Conservation (phyloP, 2,797 vertebrate species). For the Sebastes jordani region DNA sequence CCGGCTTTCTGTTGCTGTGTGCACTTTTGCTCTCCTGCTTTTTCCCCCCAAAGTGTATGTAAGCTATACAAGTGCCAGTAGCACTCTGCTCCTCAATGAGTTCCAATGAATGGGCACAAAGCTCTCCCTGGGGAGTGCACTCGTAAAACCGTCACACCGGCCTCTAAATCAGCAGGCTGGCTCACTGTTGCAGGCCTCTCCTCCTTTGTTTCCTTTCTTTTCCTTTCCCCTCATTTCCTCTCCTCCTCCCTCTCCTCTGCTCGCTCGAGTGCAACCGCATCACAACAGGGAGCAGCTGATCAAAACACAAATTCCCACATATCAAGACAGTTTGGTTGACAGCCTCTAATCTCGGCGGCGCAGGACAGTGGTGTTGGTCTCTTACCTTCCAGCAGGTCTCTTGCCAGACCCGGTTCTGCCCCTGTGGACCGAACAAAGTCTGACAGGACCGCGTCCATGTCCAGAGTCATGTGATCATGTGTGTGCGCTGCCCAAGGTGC, state of each 20-base stretch:
- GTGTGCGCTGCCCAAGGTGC: slow-evolving; percentile 91
- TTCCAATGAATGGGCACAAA: slow-evolving; percentile 78
- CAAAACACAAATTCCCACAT: background rate
- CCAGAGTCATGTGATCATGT: slow-evolving; percentile 99
- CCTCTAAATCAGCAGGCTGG: slow-evolving; percentile 74
- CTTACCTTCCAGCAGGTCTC: slow-evolving; percentile 99
- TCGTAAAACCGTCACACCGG: slow-evolving; percentile 75
- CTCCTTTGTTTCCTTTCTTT: slow-evolving; percentile 39
- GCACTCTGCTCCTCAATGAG: slow-evolving; percentile 73
- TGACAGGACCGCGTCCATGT: slow-evolving; percentile 99
- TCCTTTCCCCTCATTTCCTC: slow-evolving; percentile 31
- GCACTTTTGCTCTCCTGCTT: slow-evolving; percentile 35
- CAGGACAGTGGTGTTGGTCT: background rate
- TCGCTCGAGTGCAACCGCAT: background rate
- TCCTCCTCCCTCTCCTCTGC: background rate
- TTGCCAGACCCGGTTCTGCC: slow-evolving; percentile 99
- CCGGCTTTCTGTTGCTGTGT: slow-evolving; percentile 37
- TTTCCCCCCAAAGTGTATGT: slow-evolving; percentile 28
- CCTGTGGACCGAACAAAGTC: slow-evolving; percentile 99
- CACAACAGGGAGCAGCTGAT: slow-evolving; percentile 21
- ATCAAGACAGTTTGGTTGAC: background rate
- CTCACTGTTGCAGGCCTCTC: slow-evolving; percentile 43
- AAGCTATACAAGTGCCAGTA: slow-evolving; percentile 65
- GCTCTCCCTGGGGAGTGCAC: slow-evolving; percentile 65
- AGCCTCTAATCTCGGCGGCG: background rate